These are phyloP conservation scores for Drosophila macrospina DNA, from an alignment of 2,888 invertebrate genomes.

Conservation along the genomic window DNA sequence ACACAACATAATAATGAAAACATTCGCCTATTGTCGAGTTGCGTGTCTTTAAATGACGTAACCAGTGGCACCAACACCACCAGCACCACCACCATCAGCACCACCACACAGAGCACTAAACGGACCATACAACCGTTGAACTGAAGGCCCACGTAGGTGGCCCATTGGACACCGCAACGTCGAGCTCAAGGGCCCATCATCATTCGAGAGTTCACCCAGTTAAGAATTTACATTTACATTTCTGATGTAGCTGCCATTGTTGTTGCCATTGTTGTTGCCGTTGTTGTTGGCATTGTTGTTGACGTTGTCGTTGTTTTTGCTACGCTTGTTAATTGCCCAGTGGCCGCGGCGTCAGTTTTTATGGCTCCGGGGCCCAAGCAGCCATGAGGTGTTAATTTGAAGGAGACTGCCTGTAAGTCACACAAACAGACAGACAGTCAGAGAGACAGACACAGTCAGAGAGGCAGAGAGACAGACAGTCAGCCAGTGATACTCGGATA, in stretches of 20 bases:
- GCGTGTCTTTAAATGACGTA: slow-evolving; percentile 79
- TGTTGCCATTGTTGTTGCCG: slow-evolving; percentile 1
- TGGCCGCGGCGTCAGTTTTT: slow-evolving; percentile 66
- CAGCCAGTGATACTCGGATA: not conserved
- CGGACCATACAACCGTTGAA: slow-evolving; percentile 41
- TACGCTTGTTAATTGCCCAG: slow-evolving; percentile 72
- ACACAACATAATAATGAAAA: slow-evolving; percentile 67
- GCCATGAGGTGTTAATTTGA: slow-evolving; percentile 59
- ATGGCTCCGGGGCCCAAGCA: slow-evolving; percentile 42
- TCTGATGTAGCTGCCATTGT: slow-evolving; percentile 27
- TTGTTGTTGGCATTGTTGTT: slow-evolving; percentile 15
- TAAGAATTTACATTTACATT: slow-evolving; percentile 60
- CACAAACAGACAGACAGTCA: not conserved
- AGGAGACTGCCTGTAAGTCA: slow-evolving; percentile 11
- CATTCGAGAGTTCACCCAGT: slow-evolving; percentile 49
- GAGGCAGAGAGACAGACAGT: not conserved
- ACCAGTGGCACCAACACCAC: slow-evolving; percentile 44
- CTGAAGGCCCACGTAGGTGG: slow-evolving; percentile 29
- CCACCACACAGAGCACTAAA: slow-evolving; percentile 14
- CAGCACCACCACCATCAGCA: too few relatives aligned
- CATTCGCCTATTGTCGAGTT: slow-evolving; percentile 66
- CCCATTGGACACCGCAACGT: not conserved
- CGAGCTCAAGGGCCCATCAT: slow-evolving; percentile 30
- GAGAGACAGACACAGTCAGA: not conserved
- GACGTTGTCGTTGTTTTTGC: slow-evolving; percentile 27